Evolutionary conservation across 2,113 vertebrate genomes (phyloP).

Genomic region (Balaeniceps rex): DNA sequence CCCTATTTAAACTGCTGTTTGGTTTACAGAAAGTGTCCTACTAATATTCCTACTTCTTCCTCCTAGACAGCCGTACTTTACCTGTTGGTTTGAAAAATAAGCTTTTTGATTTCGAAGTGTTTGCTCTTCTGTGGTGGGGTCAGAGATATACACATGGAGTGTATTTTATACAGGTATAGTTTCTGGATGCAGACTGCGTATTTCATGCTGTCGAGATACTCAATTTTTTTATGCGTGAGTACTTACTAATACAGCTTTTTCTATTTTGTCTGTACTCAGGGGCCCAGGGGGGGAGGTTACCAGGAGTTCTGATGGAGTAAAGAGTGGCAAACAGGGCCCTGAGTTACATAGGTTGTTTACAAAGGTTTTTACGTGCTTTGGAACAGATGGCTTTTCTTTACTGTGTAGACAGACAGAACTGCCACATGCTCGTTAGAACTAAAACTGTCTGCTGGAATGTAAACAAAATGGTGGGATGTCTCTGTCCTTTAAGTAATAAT

Average conservation of each 20-base stretch:
- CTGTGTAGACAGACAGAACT: not conserved
- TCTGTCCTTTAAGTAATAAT: not conserved
- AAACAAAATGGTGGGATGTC: not conserved
- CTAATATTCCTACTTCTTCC: not conserved
- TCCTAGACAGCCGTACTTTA: not conserved
- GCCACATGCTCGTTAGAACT: not conserved
- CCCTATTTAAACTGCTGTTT: slow-evolving; percentile 32
- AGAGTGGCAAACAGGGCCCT: slow-evolving; percentile 10
- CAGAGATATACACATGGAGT: not conserved
- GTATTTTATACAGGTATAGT: not conserved
- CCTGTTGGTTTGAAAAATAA: not conserved
- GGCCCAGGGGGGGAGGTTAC: not conserved
- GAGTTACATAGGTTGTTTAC: not conserved
- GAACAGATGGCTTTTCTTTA: slow-evolving; percentile 3
- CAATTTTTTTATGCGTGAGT: not conserved
- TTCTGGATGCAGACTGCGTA: not conserved
- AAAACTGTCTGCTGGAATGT: slow-evolving; percentile 43
- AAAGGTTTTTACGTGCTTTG: not conserved
- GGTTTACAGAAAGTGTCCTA: not conserved
- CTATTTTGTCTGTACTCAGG: not conserved
- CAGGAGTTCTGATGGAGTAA: not conserved
- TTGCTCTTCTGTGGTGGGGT: not conserved
- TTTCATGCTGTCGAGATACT: not conserved
- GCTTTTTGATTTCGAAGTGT: not conserved
- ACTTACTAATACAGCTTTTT: not conserved